Base-by-base conservation (phyloP, 2,113 vertebrate species). In the Toxotes jaculatrix region DNA sequence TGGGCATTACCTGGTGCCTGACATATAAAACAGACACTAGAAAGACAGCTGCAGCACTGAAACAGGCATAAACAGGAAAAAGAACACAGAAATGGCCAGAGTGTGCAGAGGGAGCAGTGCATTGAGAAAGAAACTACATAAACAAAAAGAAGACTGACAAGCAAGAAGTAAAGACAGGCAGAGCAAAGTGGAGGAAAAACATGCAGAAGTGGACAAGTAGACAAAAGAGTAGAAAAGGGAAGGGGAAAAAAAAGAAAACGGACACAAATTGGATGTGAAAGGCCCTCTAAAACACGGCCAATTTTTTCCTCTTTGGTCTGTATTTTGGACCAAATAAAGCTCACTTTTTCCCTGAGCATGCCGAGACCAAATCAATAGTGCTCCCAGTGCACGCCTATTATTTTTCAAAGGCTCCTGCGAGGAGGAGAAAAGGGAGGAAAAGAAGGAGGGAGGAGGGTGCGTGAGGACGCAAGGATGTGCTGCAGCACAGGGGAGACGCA, bases 291-390 rank as follows among this genome's bases (percentile, higher is more conserved):
- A 90, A 89, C 85, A 77, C 53, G 42, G 63, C 51, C 85, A 82
- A 55, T 91, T 79, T 86, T 66, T 78, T 63, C 73, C 64, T 84
- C 77, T 85, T 85, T 84, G 71, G 67, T 87, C 80, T 87, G 75
- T 87, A 80, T 92, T 92, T 91, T 91, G 77, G 79, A 87, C 82
- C 88, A 88, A 92, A 92, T 91, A 87, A 92, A 89, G 70, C 87
- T 77, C 68, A 69, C 84, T 89, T 88, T 87, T 79, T 83, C 75
- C 82, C 68, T 45, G 75, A 88, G 78, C 82, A 77, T 6, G 34
- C 74, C 40, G 53, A 86, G 85, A 87, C 86, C 80, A 84, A 91
- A 94, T 94, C 93, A 91, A 93, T 94, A 93, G 76, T 12, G 23
- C 64, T 88, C 87, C 87, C 90, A 83, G 83, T 59, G 85, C 72